A percentile compares a stretch with the other conserved stretches of the same genome.
phyloP scores from a whole-genome alignment of 2,797 vertebrate species.

The Scarus forsteni region DNA sequence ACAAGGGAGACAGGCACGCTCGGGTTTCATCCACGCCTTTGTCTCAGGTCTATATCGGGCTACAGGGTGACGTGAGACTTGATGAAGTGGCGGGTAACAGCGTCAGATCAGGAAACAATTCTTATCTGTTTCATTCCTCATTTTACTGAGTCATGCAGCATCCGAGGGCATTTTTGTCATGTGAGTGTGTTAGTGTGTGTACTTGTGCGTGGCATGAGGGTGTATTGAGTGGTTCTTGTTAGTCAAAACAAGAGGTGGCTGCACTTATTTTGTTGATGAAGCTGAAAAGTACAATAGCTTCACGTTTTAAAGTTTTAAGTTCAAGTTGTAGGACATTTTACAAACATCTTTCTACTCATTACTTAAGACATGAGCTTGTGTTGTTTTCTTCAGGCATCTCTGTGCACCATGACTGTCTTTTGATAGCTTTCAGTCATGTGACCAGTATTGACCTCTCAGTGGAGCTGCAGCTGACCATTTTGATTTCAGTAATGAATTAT shows the following conservation, averaged over 20 bases:
- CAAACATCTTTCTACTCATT: not conserved
- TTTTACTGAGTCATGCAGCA: conserved; percentile 37
- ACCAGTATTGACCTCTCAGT: no score
- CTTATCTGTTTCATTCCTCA: conserved; percentile 39
- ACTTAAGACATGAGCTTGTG: no score
- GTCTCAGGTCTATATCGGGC: conserved; percentile 65
- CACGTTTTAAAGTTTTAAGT: not conserved
- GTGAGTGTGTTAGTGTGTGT: conserved; percentile 21
- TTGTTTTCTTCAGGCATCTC: no score
- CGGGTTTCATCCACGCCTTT: conserved; percentile 76
- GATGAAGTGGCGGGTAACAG: conserved; percentile 39
- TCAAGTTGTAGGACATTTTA: not conserved
- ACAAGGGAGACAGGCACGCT: conserved; percentile 60
- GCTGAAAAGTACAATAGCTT: conserved; percentile 7
- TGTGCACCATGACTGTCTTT: no score
- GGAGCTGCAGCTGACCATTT: no score
- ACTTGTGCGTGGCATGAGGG: not conserved
- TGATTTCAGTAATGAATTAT: no score
- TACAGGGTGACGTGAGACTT: conserved; percentile 59
- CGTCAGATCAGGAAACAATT: conserved; percentile 45
- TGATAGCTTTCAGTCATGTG: no score
- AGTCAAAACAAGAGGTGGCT: conserved; percentile 33
- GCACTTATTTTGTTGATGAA: conserved; percentile 27
- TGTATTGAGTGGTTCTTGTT: conserved; percentile 48
- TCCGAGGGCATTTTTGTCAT: not conserved